Conservation (phyloP, 2,888 invertebrate species). For the Sclerodermus sp. region DNA sequence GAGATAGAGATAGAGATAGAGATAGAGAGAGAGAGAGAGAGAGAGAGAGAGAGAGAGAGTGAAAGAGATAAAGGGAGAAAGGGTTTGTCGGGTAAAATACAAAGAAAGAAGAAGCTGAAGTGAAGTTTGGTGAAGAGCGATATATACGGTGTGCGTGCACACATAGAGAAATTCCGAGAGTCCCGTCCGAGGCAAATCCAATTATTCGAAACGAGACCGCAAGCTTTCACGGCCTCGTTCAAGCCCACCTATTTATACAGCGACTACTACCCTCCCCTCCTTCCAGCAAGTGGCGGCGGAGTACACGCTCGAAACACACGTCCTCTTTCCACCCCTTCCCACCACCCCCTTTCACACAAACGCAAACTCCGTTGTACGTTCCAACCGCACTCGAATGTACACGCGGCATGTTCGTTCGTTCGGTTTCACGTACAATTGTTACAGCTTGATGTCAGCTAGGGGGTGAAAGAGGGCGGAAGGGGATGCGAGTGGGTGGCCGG, state of each 20-base stretch:
- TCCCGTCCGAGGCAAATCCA: slow-evolving; percentile 46
- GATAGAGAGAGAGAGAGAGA: slow-evolving; percentile 8
- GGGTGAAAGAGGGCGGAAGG: slow-evolving; percentile 9
- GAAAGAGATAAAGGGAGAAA: no score
- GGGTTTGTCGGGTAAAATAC: not conserved
- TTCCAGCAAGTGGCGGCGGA: slow-evolving; percentile 6
- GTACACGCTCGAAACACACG: slow-evolving; percentile 18
- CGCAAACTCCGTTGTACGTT: no score
- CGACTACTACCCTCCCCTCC: slow-evolving; percentile 8
- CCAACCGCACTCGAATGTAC: no score
- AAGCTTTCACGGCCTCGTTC: slow-evolving; percentile 48
- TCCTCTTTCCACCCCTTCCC: slow-evolving; percentile 8
- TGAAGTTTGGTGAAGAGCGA: slow-evolving; percentile 12
- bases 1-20: not conserved
- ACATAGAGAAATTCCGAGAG: slow-evolving; percentile 26
- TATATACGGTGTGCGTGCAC: slow-evolving; percentile 5
- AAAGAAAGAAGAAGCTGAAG: not conserved
- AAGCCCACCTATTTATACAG: slow-evolving; percentile 44
- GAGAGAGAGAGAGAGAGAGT: slow-evolving; percentile 22
- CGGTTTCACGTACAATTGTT: slow-evolving; percentile 9
- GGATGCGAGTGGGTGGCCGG: slow-evolving; percentile 8
- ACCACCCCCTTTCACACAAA: slow-evolving; percentile 5
- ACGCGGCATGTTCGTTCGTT: slow-evolving; percentile 3
- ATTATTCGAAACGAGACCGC: slow-evolving; percentile 52
- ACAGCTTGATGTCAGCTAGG: not conserved